Conservation (phyloP, 2,797 vertebrate species). For the Gobionotothen gibberifrons region DNA sequence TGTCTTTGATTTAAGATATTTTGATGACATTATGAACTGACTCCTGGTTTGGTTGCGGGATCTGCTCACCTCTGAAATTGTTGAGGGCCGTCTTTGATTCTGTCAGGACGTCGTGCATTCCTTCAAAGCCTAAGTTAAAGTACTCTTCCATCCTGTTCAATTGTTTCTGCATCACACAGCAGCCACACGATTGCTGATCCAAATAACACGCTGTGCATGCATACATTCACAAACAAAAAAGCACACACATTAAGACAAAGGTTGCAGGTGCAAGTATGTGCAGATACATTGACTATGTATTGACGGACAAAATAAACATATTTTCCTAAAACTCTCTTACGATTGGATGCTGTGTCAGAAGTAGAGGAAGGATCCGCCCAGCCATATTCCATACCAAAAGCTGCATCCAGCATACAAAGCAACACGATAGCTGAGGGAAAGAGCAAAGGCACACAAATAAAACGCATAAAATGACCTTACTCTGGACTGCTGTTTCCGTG, state of each 20-base stretch:
- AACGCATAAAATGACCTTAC: not conserved
- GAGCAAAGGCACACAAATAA: not conserved
- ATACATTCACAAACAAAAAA: constrained; percentile 2
- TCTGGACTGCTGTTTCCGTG: not conserved
- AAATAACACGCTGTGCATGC: constrained; percentile 67
- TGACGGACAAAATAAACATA: not conserved
- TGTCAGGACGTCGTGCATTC: constrained; percentile 48
- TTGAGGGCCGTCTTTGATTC: constrained; percentile 50
- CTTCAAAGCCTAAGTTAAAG: constrained; percentile 59
- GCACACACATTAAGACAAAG: not conserved
- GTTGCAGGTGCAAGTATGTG: not conserved
- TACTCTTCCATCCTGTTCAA: constrained; percentile 59
- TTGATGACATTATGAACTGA: not conserved
- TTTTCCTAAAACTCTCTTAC: constrained; percentile 42
- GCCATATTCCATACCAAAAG: not conserved
- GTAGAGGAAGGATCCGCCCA: not conserved
- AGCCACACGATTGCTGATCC: constrained; percentile 74
- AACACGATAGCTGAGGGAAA: constrained; percentile 64
- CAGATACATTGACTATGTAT: not conserved
- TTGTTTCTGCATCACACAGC: constrained; percentile 80
- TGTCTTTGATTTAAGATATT: not conserved
- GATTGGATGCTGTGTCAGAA: no score
- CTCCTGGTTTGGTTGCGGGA: not conserved
- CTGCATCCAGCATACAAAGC: constrained; percentile 71
- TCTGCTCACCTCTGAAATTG: constrained; percentile 69